Percentiles rank a stretch among this genome's conserved stretches.
Evolutionary conservation across 2,888 invertebrate species (phyloP).

Genomic region (Shargacucullia verbasci): DNA sequence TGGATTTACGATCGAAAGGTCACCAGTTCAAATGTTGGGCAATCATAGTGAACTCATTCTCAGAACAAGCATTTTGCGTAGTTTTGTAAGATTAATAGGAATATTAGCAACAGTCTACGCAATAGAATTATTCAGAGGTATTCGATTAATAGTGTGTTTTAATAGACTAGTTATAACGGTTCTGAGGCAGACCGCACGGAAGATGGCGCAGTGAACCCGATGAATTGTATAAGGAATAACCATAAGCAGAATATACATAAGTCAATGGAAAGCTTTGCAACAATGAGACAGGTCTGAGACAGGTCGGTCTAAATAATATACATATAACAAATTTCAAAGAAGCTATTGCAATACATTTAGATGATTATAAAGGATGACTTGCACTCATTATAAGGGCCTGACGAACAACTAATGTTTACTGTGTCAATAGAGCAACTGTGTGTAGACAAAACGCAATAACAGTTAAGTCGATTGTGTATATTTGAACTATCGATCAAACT

Average conservation of each 20-base stretch:
- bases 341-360: constrained; percentile 8
- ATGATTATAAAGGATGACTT: constrained; percentile 35
- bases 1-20: constrained; percentile 57
- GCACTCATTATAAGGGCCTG: constrained; percentile 26
- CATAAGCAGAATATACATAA: not conserved
- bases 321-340: constrained; percentile 10
- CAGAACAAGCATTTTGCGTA: constrained; percentile 46
- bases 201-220: constrained; percentile 15
- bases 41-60: constrained; percentile 52
- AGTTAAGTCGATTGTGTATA: constrained; percentile 25
- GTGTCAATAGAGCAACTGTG: constrained; percentile 32
- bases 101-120: constrained; percentile 42
- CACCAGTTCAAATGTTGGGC: constrained; percentile 53
- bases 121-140: constrained; percentile 37
- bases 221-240: constrained; percentile 13
- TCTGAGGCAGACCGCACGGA: constrained; percentile 21
- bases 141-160: constrained; percentile 36
- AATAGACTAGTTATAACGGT: constrained; percentile 27
- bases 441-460: constrained; percentile 31
- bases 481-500: constrained; percentile 40
- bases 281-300: constrained; percentile 8
- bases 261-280: too few species aligned
- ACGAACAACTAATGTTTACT: constrained; percentile 14
- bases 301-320: constrained; percentile 24
- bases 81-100: constrained; percentile 50